Evolutionary conservation across 1,140 invertebrate genomes (phyloP).

Genomic region (Cardiocondyla obscurior): DNA sequence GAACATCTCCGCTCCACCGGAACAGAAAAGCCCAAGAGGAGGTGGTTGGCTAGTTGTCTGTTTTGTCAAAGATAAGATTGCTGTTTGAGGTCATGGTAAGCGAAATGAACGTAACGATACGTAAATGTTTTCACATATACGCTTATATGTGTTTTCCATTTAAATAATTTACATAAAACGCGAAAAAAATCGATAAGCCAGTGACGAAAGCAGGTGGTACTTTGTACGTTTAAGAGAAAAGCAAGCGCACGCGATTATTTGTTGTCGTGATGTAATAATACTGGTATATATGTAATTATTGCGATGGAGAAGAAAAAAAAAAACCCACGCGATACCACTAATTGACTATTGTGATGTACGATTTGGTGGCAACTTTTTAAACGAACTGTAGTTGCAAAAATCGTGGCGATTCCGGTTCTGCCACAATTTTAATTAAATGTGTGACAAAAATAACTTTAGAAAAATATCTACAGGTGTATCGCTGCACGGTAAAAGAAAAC

Average conservation of each 20-base stretch:
- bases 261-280: not conserved
- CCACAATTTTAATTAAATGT: not conserved
- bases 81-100: constrained; percentile 7
- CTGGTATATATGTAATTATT: not conserved
- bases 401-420: not conserved
- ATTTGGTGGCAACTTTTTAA: not conserved
- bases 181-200: not conserved
- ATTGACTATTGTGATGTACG: not conserved
- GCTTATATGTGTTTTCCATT: not conserved
- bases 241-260: not conserved
- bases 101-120: not conserved
- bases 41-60: not conserved
- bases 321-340: not conserved
- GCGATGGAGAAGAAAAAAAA: no score
- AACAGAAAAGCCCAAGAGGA: constrained; percentile 7
- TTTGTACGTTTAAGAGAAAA: not conserved
- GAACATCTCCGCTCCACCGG: constrained; percentile 35
- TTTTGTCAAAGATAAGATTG: constrained; percentile 17
- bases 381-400: not conserved
- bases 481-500: no score
- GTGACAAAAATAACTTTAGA: not conserved
- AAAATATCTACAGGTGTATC: not conserved
- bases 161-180: constrained; percentile 1
- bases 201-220: not conserved
- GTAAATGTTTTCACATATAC: no score